These are phyloP conservation scores for Phrynosoma blainvillii DNA, from an alignment of 2,113 vertebrate species.

Conservation along the genomic window DNA sequence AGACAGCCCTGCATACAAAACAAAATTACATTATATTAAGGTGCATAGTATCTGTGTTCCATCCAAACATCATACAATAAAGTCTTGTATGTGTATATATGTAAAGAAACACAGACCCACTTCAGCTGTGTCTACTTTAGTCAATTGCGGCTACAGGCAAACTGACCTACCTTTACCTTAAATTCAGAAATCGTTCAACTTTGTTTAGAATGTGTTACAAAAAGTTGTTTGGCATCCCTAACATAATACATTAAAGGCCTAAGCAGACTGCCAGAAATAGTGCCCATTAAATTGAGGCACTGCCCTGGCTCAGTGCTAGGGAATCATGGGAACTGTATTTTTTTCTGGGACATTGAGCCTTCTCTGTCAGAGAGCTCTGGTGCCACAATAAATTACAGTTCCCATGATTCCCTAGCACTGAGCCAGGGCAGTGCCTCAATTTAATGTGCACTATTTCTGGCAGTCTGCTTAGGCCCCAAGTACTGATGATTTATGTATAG, in stretches of 20 bases:
- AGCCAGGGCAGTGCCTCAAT: too few species aligned
- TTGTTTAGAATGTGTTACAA: not conserved
- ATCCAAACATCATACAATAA: not conserved
- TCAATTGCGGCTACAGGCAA: not conserved
- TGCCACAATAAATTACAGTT: too few species aligned
- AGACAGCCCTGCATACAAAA: not conserved
- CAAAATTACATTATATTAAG: accelerated
- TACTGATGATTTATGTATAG: not conserved
- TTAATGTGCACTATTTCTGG: too few species aligned
- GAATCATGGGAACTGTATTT: too few species aligned
- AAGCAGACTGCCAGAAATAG: too few species aligned
- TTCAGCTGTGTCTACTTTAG: not conserved
- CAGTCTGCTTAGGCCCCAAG: too few species aligned
- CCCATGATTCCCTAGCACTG: too few species aligned
- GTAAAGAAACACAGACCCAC: not conserved
- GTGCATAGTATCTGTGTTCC: accelerated
- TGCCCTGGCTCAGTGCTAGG: too few species aligned
- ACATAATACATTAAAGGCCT: not conserved
- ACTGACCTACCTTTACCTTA: not conserved
- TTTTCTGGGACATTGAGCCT: too few species aligned
- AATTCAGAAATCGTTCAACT: not conserved
- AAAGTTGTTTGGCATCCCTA: not conserved
- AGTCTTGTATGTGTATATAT: not conserved
- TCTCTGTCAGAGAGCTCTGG: too few species aligned
- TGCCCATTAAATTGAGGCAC: too few species aligned